These are phyloP conservation scores for Meganola albula DNA, from an alignment of 2,888 invertebrate genomes.

Conservation along the genomic window DNA sequence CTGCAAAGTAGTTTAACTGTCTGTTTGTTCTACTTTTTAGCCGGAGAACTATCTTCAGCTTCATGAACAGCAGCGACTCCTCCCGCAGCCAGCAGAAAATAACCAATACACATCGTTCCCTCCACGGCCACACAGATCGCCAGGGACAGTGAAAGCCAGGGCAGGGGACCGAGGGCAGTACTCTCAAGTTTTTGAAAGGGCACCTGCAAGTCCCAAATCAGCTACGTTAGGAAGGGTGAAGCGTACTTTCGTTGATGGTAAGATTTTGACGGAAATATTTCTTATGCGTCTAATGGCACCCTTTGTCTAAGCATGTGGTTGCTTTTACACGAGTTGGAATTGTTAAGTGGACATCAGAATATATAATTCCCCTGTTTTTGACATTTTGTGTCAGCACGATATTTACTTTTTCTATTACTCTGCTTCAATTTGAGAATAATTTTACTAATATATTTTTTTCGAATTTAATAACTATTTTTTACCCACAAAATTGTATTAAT, in stretches of 20 bases:
- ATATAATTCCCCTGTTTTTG: too few relatives aligned
- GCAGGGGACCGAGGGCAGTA: slow-evolving; percentile 71
- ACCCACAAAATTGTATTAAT: too few relatives aligned
- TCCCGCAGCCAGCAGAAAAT: slow-evolving; percentile 61
- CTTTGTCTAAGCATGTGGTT: too few relatives aligned
- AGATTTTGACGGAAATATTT: too few relatives aligned
- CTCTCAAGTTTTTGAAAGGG: slow-evolving; percentile 77
- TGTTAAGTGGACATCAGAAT: too few relatives aligned
- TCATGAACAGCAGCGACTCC: slow-evolving; percentile 68
- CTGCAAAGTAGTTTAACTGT: too few relatives aligned
- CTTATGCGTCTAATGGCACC: too few relatives aligned
- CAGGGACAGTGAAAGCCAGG: slow-evolving; percentile 57
- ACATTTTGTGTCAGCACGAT: too few relatives aligned
- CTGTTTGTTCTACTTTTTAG: slow-evolving; percentile 28
- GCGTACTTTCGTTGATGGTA: slow-evolving; percentile 60
- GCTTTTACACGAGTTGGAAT: too few relatives aligned
- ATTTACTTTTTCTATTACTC: too few relatives aligned
- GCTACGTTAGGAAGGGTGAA: slow-evolving; percentile 63
- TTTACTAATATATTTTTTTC: not conserved
- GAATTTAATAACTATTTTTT: slow-evolving; percentile 1
- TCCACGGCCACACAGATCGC: slow-evolving; percentile 48
- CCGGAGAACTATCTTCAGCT: slow-evolving; percentile 70
- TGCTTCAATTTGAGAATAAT: too few relatives aligned
- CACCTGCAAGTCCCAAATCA: slow-evolving; percentile 73
- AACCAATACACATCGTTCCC: slow-evolving; percentile 73